Conservation (phyloP, 2,797 vertebrate species). For the Masticophis lateralis region DNA sequence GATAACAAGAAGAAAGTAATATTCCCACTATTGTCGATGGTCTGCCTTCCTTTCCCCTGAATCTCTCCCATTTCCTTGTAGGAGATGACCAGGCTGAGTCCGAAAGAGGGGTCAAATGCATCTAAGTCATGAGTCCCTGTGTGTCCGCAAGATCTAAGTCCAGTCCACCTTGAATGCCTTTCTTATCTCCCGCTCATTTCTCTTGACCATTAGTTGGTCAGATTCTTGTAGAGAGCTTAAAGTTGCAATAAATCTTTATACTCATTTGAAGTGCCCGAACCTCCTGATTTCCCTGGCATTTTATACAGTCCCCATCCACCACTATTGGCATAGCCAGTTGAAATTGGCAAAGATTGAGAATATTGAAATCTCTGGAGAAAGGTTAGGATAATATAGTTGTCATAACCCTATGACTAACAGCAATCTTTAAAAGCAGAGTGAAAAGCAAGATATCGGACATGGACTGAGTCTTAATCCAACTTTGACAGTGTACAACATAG, state of each 20-base stretch:
- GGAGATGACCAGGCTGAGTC: background rate
- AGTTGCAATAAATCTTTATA: background rate
- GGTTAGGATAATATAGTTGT: background rate
- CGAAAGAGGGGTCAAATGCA: background rate
- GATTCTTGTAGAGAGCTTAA: background rate
- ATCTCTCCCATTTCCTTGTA: background rate
- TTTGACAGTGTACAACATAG: background rate
- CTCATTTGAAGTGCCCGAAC: background rate
- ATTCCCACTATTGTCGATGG: background rate
- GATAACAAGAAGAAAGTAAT: background rate
- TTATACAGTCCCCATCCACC: no score
- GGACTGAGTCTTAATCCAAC: background rate
- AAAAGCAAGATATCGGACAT: background rate
- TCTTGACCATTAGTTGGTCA: background rate
- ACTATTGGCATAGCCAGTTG: no score
- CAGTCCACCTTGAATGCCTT: background rate
- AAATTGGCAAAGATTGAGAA: background rate
- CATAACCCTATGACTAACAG: background rate
- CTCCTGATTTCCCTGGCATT: background rate
- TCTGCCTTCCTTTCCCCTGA: background rate
- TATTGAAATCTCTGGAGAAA: background rate
- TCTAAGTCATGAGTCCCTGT: background rate
- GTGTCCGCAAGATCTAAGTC: background rate
- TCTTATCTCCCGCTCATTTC: background rate
- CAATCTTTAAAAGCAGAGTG: background rate